Evolutionary conservation across 2,113 vertebrate species (phyloP).

Genomic region (Siphamia tubifer): DNA sequence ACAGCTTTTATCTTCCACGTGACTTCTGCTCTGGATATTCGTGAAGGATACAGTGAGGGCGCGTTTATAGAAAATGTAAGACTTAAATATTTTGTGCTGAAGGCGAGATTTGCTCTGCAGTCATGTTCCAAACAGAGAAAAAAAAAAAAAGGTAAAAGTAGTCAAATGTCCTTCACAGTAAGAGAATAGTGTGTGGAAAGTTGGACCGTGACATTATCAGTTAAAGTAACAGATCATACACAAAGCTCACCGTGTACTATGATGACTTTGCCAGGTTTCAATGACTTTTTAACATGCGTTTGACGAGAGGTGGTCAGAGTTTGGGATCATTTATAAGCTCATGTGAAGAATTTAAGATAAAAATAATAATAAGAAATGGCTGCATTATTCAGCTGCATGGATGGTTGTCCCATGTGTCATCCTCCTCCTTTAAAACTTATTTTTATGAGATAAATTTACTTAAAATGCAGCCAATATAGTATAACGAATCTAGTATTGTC

Average conservation of each 20-base stretch:
- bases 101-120: not conserved
- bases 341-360: no score
- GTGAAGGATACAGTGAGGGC: no score
- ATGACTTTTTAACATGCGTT: not conserved
- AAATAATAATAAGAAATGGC: no score
- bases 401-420: no score
- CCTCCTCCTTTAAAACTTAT: no score
- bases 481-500: no score
- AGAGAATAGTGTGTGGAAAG: not conserved
- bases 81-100: not conserved
- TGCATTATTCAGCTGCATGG: no score
- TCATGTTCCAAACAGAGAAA: not conserved
- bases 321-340: not conserved
- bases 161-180: slow-evolving; percentile 6
- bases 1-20: not conserved
- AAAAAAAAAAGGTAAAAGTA: not conserved
- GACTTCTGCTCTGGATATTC: no score
- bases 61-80: no score
- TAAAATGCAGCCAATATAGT: no score
- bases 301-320: not conserved
- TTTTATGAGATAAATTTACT: no score
- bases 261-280: not conserved
- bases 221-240: slow-evolving; percentile 32
- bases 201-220: not conserved
- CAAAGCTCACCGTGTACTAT: not conserved